Conservation (phyloP, 2,797 vertebrate species). For the Rhincodon typus region DNA sequence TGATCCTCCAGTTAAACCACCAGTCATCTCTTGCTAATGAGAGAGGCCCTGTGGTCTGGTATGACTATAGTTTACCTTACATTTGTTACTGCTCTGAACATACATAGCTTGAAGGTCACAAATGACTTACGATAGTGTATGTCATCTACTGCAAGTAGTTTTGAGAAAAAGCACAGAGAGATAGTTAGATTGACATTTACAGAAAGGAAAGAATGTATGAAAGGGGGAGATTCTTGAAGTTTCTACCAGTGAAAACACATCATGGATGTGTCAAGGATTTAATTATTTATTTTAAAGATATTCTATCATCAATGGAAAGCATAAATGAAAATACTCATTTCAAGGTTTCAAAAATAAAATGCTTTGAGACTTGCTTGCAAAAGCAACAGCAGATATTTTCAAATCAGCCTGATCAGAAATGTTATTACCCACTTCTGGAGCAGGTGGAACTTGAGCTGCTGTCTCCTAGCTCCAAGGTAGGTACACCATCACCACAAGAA, state of each 20-base stretch:
- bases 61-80: too few relatives aligned
- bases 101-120: background rate
- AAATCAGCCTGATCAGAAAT: too few relatives aligned
- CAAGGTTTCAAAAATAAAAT: background rate
- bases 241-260: background rate
- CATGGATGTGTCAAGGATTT: background rate
- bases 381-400: background rate
- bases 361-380: background rate
- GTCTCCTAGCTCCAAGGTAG: too few relatives aligned
- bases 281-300: background rate
- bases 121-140: background rate
- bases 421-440: too few relatives aligned
- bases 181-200: background rate
- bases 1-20: too few relatives aligned
- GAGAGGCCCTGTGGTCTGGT: too few relatives aligned
- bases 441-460: too few relatives aligned
- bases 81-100: too few relatives aligned
- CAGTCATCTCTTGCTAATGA: too few relatives aligned
- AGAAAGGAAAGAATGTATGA: background rate
- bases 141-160: too few relatives aligned
- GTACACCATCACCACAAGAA: background rate
- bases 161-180: background rate
- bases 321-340: background rate
- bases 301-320: background rate
- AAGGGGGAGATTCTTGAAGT: background rate